phyloP scores from a whole-genome alignment of 2,797 vertebrate species.

The Simalia tracyae region DNA sequence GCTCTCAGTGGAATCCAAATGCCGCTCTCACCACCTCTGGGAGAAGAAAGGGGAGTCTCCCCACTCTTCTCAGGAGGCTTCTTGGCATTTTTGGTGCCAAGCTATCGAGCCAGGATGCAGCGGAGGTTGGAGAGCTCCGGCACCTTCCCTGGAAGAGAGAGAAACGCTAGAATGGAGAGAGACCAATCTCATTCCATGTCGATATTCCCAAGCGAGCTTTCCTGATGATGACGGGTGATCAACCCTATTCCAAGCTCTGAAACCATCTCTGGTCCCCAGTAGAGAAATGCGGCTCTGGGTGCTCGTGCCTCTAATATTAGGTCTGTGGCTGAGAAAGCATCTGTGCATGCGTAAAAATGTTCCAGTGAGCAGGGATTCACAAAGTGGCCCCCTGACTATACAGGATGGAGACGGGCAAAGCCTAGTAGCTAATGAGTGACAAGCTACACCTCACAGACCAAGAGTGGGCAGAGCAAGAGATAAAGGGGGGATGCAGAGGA shows the following conservation, averaged over 20 bases:
- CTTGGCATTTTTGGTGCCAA: neutral
- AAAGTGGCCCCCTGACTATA: too few relatives aligned
- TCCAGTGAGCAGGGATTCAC: too few relatives aligned
- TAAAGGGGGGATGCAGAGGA: neutral
- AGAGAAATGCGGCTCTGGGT: too few relatives aligned
- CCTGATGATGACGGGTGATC: neutral
- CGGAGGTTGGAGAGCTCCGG: neutral
- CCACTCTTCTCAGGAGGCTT: neutral
- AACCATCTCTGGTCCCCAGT: neutral
- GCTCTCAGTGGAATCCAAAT: neutral
- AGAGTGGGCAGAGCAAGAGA: neutral
- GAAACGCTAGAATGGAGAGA: neutral
- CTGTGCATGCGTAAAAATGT: too few relatives aligned
- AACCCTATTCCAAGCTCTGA: neutral
- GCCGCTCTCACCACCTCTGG: neutral
- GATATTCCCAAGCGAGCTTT: neutral
- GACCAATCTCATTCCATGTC: neutral
- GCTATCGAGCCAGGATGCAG: neutral
- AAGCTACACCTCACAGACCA: neutral
- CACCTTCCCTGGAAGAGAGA: neutral
- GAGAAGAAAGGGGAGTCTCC: neutral
- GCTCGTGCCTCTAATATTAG: too few relatives aligned
- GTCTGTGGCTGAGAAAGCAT: too few relatives aligned
- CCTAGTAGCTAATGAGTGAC: neutral
- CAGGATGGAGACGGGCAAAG: too few relatives aligned